Base-by-base conservation (phyloP, 2,888 invertebrate species). In the Drosophila diplacantha region DNA sequence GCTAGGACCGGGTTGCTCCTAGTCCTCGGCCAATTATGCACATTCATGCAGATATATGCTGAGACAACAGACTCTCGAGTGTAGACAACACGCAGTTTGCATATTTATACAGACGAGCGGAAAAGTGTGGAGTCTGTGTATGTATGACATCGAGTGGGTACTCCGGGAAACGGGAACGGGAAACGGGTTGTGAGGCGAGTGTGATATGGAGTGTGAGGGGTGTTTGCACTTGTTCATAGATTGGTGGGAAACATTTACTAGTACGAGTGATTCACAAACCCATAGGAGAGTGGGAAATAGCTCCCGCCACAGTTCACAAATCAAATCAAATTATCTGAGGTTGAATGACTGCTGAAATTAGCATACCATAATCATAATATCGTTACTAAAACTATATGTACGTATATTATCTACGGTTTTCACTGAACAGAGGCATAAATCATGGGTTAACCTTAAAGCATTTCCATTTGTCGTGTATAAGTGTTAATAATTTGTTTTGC, bases 221-320 rank as follows among this genome's bases (percentile, higher is more conserved):
- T 66, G 58, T 47, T 51, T 53, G 29, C 58, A 72, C 67, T 63
- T 61, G 38, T 49, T 56, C 52, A 47, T 65, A 80, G 82, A 80
- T 77, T 82, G 77, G 77, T 77, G 77, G 77, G 77, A 80, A 82
- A 77, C 54, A 68, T 74, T 80, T 59, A 72, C 67, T 49, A 62
- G 64, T 57, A 66, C 67, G 52, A 62, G 64, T 62, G 61, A 69
- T 69, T 69, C n/a, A 41, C 55, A 51, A 61, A 51, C 49, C 12
- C 20, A 67, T 46, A 57, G 39, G 29, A 26, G 24, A 51, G 31
- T 12, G 49, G 61, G 35, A 46, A 47, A 29, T 39, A 46, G 20
- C 35, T 35, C 63, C 60, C 60, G 16, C n/a, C 18, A 31, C n/a
- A 24, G 22, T 41, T 41, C 18, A 62, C n/a, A 24, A 55, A 52